Evolutionary conservation across 2,797 vertebrate species (phyloP), one percentile per base, ranked within the genome.

Genomic region (Hyperoplus lanceolatus): DNA sequence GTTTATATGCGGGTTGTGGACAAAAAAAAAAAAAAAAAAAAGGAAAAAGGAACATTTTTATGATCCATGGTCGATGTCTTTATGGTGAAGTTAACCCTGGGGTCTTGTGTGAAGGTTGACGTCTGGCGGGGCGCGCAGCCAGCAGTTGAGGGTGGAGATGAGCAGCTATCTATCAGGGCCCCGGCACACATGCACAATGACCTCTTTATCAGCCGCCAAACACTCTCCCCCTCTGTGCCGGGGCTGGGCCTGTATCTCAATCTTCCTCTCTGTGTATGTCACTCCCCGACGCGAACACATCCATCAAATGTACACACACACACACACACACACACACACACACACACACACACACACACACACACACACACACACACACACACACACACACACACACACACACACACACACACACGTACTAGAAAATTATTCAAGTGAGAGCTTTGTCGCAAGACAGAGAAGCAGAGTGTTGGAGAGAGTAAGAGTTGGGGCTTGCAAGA

Each of bases 201-300:
- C 83, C 86, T 89, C 91, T 94, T 94, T 94, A 93, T 94, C 91
- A 89, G 89, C 75, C 21, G 15, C 83, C 84, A 80, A 89, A 92
- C 90, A 92, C 89, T 87, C 92, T 79, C 39, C 84, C 82, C 77
- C 90, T 91, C 29, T 29, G 29, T 29, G 89, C 92, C 90, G 75
- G 82, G 41, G 72, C 84, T 63, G 79, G 2, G 79, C 73, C 73
- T 84, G 83, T 81, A 85, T 91, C 90, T 91, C 89, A 85, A 84
- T 89, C 89, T 83, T 69, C 79, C 70, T 68, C 84, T 89, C 84
- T 89, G 80, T 87, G 83, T 77, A 78, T 67, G 68, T 62, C 58
- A 73, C 29, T 29, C 29, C 74, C 76, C 55, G 85, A 78, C 62
- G 59, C 16, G 62, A 72, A 70, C 83, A 80, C 90, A 88, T 88